Conservation (phyloP, 2,888 invertebrate species). For the Morpho achilles region DNA sequence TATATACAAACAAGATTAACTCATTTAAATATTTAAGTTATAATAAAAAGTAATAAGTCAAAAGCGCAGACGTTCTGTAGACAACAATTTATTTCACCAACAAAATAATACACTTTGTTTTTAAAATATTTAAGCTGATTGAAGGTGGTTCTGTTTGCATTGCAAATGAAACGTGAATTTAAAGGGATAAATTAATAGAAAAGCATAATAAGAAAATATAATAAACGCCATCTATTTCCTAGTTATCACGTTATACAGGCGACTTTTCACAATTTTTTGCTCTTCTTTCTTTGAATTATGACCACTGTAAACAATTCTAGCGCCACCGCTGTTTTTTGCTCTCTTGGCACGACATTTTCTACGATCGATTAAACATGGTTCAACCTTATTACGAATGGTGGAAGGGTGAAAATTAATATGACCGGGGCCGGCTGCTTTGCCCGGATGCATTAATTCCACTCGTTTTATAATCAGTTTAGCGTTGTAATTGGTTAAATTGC, state of each 20-base stretch:
- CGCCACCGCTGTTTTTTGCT: conserved; percentile 29
- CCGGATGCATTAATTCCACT: conserved; percentile 39
- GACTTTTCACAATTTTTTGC: conserved; percentile 22
- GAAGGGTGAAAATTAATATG: conserved; percentile 24
- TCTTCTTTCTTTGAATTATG: conserved; percentile 31
- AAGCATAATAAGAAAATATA: conserved; percentile 12
- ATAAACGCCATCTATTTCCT: conserved; percentile 15
- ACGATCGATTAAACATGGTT: conserved; percentile 13
- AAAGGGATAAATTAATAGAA: conserved; percentile 5
- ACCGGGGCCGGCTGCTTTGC: conserved; percentile 13
- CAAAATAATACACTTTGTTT: conserved; percentile 7
- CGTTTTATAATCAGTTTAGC: conserved; percentile 39
- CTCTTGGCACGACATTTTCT: conserved; percentile 16
- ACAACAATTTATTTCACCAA: conserved; percentile 6
- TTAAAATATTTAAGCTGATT: conserved; percentile 5
- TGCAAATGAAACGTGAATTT: conserved; percentile 3
- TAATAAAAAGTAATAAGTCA: conserved; percentile 11
- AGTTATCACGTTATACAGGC: conserved; percentile 22
- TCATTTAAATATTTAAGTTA: conserved; percentile 8
- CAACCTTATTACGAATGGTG: conserved; percentile 17
- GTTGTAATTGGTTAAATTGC: conserved; percentile 37
- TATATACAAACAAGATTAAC: no score
- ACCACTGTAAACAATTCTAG: conserved; percentile 31
- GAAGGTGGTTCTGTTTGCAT: conserved; percentile 1
- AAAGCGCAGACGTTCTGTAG: conserved; percentile 8